A percentile compares a stretch with the other conserved stretches of the same genome.
Conservation (phyloP, 2,797 vertebrate genomes). For the Stomatorhinus walkeri region DNA sequence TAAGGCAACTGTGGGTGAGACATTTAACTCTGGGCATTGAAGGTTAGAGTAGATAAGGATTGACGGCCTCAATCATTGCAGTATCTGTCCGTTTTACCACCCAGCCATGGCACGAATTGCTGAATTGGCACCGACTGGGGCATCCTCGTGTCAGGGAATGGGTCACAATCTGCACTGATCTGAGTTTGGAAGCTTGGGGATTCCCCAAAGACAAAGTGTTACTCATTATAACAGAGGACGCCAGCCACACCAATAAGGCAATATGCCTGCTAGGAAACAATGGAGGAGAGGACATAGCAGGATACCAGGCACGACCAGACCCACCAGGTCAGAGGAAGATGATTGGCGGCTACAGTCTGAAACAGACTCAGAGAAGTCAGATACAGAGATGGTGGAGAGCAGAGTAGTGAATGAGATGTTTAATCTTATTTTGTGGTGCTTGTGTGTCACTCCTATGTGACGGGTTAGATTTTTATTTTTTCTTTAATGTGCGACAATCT, state of each 20-base stretch:
- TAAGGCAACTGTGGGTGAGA: neutral
- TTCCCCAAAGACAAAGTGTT: neutral
- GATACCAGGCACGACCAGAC: neutral
- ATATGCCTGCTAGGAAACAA: neutral
- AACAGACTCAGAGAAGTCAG: neutral
- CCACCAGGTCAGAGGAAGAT: neutral
- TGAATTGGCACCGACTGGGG: neutral
- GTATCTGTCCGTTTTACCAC: neutral
- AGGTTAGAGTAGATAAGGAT: neutral
- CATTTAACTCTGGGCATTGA: neutral
- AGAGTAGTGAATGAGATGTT: neutral
- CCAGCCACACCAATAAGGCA: neutral
- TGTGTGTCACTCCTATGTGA: neutral
- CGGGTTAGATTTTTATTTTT: neutral
- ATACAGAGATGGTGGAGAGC: neutral
- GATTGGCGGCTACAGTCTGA: neutral
- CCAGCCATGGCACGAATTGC: neutral
- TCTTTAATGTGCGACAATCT: neutral
- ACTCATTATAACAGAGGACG: neutral
- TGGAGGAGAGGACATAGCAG: neutral
- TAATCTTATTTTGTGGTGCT: neutral
- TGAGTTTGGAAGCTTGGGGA: neutral
- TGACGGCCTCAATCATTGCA: neutral
- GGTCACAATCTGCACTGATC: neutral
- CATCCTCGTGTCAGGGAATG: neutral